Evolutionary conservation across 2,113 vertebrate species (phyloP).

Genomic region (Platycercus adscitus): DNA sequence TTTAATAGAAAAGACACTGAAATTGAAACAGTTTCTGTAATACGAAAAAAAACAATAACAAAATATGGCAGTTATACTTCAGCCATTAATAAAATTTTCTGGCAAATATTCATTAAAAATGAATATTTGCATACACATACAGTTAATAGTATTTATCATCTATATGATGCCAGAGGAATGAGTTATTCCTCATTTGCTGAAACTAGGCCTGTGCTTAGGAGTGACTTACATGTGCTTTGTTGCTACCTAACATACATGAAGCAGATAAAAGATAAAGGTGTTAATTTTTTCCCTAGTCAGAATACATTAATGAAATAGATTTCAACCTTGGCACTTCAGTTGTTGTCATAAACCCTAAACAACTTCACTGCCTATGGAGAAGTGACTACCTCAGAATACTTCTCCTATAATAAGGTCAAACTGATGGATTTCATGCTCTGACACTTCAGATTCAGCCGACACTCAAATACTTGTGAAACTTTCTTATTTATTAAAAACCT

Average conservation of each 20-base stretch:
- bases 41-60: background rate
- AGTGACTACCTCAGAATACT: background rate
- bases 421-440: background rate
- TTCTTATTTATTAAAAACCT: fast-evolving
- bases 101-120: background rate
- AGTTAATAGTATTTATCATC: background rate
- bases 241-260: background rate
- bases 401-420: background rate
- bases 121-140: background rate
- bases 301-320: background rate
- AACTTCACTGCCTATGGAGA: background rate
- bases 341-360: background rate
- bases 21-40: background rate
- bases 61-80: background rate
- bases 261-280: background rate
- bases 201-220: background rate
- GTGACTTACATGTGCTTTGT: background rate
- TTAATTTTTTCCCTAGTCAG: background rate
- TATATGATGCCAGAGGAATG: background rate
- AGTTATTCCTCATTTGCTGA: background rate
- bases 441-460: background rate
- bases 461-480: background rate
- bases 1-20: background rate
- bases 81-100: background rate
- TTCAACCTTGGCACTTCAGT: background rate